Evolutionary conservation across 2,888 invertebrate species (phyloP), one percentile per base, ranked within the genome.

Genomic region (Scaptodrosophila latifasciaeformis): DNA sequence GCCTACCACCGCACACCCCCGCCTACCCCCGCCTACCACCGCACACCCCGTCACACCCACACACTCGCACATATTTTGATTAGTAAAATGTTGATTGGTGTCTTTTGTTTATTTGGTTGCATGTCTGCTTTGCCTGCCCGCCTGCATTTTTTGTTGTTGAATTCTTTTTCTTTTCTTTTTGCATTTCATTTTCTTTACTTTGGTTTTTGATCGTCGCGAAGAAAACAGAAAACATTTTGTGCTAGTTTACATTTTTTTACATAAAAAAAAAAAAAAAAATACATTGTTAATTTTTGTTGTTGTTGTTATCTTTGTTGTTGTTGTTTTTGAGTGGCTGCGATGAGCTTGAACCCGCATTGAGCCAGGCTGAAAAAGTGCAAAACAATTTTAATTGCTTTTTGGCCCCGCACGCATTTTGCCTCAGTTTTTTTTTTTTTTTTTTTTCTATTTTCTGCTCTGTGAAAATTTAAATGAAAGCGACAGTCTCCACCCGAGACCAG

Each of bases 381-480:
- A 24, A 24, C 24, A 24, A 24, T 24, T 24, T 24, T 24, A 24
- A 18, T 18, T 13, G 37, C 15, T 37, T 17, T 10, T 37, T 17
- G 15, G 17, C 10, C 3, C 34, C 9, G 10, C 13, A n/a, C 34
- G 15, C 12, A 13, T 10, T 12, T n/a, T 7, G 34, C 34, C 1
- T 7, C 34, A 13, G 12, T 34, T 34, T 15, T 34, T 34, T 34
- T 2, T 30, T 5, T 30, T 30, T 30, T 30, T 30, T 30, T 30
- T 30, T 6, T n/a, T 2, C 2, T 30, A 6, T 30, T 30, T 2
- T 37, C 24, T 3, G 24, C 15, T 10, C 15, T 37, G 37, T 37
- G 37, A 17, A 34, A 34, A 70, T 75, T 67, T 67, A 59, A 72
- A 75, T 67, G 75, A 72, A 75, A 71, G 69, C 40, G 53, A 57